These are phyloP conservation scores for Poecilia gillii DNA, from an alignment of 2,797 vertebrate genomes.

Conservation along the genomic window DNA sequence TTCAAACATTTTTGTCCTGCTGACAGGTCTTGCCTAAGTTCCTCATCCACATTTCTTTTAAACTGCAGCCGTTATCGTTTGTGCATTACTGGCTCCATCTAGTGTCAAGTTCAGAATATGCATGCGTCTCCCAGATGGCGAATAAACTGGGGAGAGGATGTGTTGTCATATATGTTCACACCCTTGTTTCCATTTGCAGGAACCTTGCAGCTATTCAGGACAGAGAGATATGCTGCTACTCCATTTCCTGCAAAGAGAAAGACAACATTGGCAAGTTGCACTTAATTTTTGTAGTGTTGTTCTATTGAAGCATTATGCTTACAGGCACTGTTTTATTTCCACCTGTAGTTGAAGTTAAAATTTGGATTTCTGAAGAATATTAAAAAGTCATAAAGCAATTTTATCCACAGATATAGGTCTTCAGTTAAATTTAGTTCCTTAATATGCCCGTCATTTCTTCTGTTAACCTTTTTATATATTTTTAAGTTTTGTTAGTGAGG, in stretches of 20 bases:
- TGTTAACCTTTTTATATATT: neutral
- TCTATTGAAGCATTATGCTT: neutral
- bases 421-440: neutral
- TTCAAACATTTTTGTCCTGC: neutral
- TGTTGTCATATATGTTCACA: neutral
- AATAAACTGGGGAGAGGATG: neutral
- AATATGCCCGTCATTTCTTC: neutral
- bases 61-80: neutral
- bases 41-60: neutral
- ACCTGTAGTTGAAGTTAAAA: neutral
- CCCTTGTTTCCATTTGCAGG: slow-evolving; percentile 65
- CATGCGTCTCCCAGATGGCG: neutral
- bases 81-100: slow-evolving; percentile 43
- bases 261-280: slow-evolving; percentile 86
- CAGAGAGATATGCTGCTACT: slow-evolving; percentile 89
- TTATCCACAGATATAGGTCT: neutral
- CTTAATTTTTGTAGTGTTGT: neutral
- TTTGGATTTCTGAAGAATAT: neutral
- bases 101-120: slow-evolving; percentile 15
- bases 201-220: slow-evolving; percentile 89
- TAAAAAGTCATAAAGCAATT: neutral
- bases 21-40: neutral
- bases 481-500: neutral
- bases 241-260: slow-evolving; percentile 99
- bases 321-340: neutral